Evolutionary conservation across 2,797 vertebrate species (phyloP), one percentile per base, ranked within the genome.

Genomic region (Lepus oiostolus): DNA sequence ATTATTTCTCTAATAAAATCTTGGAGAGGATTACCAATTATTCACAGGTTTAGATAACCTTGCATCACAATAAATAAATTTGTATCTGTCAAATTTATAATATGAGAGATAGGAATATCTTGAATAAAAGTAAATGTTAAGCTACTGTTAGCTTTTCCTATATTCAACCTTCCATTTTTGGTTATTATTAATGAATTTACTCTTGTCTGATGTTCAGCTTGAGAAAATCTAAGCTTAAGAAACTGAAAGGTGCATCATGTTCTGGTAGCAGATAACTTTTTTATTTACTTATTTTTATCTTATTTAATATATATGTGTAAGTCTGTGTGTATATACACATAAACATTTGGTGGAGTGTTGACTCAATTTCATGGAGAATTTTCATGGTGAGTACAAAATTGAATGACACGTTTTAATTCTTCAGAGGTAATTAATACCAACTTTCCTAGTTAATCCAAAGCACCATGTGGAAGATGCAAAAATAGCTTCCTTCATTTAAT

Each of bases 401-500:
- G 58, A 98, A 90, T 95, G 83, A 93, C 58, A 90, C 92, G 82
- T 95, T 92, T 94, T 97, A 95, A 92, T 97, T 98, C 97, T 96
- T 97, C 94, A 96, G 95, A 95, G 92, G 97, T 98, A 98, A 98
- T 98, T 98, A 98, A 97, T 98, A 97, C 74, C 86, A 97, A 94
- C 82, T 97, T 96, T 92, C 81, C 93, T 93, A 83, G 86, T 96
- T 98, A 98, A 97, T 97, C 82, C 52, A 95, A 67, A 94, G 19
- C 81, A 95, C 85, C 95, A 98, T 75, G 91, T 97, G 96, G 95
- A 98, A 97, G 95, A 97, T 90, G 95, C 65, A 97, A 98, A 98
- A 98, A 98, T 97, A 97, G 88, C 67, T 96, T 95, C 10, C 76
- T 95, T 97, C 95, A 95, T 98, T 98, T 97, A 97, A 97, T 97